Evolutionary conservation across 2,888 invertebrate genomes (phyloP).

Genomic region (Rhagium mordax): DNA sequence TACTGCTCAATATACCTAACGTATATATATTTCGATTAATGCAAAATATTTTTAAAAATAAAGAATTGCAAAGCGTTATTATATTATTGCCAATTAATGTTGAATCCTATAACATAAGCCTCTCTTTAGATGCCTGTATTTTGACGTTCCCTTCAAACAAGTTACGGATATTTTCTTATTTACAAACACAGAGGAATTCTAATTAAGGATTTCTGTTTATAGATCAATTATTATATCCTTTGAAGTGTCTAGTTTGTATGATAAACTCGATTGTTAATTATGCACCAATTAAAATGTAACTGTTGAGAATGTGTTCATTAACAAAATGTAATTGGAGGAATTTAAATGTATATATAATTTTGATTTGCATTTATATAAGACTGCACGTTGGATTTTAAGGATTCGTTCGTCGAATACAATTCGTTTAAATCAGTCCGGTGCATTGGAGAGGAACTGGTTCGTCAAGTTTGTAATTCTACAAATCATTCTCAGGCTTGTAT

Average conservation of each 20-base stretch:
- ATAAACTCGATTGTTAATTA: constrained; percentile 8
- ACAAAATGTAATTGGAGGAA: background rate
- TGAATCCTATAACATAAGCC: no score
- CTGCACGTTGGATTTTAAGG: background rate
- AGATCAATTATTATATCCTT: constrained; percentile 12
- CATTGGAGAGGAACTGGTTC: background rate
- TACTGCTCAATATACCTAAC: no score
- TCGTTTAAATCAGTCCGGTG: background rate
- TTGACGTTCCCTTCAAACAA: constrained; percentile 1
- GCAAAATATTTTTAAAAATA: no score
- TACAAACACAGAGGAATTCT: background rate
- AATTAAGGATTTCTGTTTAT: background rate
- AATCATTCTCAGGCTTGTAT: background rate
- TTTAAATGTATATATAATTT: background rate
- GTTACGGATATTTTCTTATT: background rate
- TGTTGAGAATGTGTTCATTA: background rate
- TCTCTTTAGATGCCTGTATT: no score
- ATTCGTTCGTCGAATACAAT: background rate
- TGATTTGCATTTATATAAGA: background rate
- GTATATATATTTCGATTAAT: no score
- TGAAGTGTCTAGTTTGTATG: constrained; percentile 5
- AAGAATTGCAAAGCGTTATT: no score
- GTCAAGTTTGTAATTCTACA: background rate
- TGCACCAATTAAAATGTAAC: constrained; percentile 6
- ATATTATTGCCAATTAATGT: no score